A percentile compares a stretch with the other conserved stretches of the same genome.
Evolutionary conservation across 2,888 invertebrate species (phyloP).

Genomic region (Taenaris catops): DNA sequence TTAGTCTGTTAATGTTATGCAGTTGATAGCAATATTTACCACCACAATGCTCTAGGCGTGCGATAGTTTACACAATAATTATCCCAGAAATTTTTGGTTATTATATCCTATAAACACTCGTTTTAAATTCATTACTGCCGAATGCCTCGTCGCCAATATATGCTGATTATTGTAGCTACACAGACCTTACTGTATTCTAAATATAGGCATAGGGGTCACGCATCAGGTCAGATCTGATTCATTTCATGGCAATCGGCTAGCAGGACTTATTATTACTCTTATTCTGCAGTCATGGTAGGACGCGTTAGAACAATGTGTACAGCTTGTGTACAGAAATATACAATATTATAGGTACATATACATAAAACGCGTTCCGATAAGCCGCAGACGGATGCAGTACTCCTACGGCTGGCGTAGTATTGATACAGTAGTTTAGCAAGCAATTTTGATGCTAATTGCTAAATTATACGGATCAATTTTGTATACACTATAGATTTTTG

Average conservation of each 20-base stretch:
- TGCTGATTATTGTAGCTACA: too few species aligned
- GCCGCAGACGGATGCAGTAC: conserved; percentile 22
- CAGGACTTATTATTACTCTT: conserved; percentile 23
- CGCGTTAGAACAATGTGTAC: conserved; percentile 28
- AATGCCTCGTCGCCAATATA: too few species aligned
- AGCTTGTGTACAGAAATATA: conserved; percentile 12
- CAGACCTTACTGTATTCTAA: background rate
- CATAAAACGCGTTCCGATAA: conserved; percentile 19
- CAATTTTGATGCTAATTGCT: too few species aligned
- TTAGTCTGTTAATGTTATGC: too few species aligned
- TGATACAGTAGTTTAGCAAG: too few species aligned
- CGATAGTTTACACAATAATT: too few species aligned
- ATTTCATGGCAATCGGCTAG: conserved; percentile 18
- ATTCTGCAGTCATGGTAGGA: conserved; percentile 25
- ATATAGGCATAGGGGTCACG: conserved; percentile 8
- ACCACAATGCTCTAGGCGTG: too few species aligned
- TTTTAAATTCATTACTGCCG: too few species aligned
- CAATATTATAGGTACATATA: conserved; percentile 7
- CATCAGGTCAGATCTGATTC: conserved; percentile 13
- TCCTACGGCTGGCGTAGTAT: too few species aligned
- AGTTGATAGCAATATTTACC: too few species aligned
- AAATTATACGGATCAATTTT: conserved; percentile 14
- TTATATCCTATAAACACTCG: too few species aligned
- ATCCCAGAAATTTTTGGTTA: too few species aligned
- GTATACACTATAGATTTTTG: conserved; percentile 5